Conservation (phyloP, 1,140 invertebrate genomes). For the Triops longicaudatus region DNA sequence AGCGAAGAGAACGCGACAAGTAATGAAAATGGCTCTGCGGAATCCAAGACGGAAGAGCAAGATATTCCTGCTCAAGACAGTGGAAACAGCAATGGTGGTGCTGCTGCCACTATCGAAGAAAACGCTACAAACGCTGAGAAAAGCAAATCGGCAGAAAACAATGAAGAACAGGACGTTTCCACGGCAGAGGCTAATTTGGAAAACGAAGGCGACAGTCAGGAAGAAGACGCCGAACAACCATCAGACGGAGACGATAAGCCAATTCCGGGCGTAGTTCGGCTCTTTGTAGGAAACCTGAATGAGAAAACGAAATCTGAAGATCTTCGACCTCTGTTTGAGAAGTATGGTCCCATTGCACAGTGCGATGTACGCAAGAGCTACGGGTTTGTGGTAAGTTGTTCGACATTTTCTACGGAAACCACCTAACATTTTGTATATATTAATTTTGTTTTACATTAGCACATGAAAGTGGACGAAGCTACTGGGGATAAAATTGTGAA, state of each 20-base stretch:
- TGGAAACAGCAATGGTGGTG: background rate
- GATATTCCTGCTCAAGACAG: background rate
- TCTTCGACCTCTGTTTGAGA: constrained; percentile 81
- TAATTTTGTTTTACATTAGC: constrained; percentile 43
- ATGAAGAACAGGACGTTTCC: background rate
- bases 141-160: background rate
- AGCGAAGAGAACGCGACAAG: background rate
- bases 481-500: constrained; percentile 84
- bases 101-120: background rate
- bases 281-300: constrained; percentile 89
- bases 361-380: constrained; percentile 95
- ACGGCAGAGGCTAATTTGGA: background rate
- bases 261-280: constrained; percentile 56
- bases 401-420: background rate
- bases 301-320: constrained; percentile 77
- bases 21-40: background rate
- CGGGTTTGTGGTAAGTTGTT: constrained; percentile 74
- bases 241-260: background rate
- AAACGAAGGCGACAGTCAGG: background rate
- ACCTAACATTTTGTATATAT: background rate
- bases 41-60: background rate
- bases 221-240: background rate
- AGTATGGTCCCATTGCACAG: constrained; percentile 90
- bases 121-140: background rate
- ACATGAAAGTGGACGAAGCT: constrained; percentile 81